Base-by-base conservation (phyloP, 2,888 invertebrate species). In the Terebella lapidaria region DNA sequence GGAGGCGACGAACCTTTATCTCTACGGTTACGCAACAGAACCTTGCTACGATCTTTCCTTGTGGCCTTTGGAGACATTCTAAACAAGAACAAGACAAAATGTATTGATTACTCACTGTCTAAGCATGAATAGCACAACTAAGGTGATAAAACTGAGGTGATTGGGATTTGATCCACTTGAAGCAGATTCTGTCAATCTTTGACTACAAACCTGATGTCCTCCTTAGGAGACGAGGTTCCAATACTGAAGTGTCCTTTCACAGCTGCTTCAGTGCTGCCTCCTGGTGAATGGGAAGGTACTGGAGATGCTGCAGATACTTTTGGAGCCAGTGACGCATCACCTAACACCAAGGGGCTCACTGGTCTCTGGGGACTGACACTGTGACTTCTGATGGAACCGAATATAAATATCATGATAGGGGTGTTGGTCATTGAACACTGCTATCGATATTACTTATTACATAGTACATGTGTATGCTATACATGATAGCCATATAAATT, bases 231-330 rank as follows among this genome's bases (percentile, higher is more conserved):
- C 2, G 81, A 76, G 5, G 84, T 76, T 2, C 87, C 87, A 58
- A 87, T 86, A 57, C 84, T 86, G 74, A 88, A 87, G 71, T 86
- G 85, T 15, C 82, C 81, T 52, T 59, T 62, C 49, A 63, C 56
- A 30, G 53, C 20, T 15, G 3, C 47, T 26, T 10, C n/a, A 18
- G 4, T 81, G 79, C 80, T 79, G 22, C 22, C 2, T 25, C 69
- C 73, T 74, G 87, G 87, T 0, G 88, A 18, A 26, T n/a, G 15
- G 24, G 35, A 45, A 24, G 15, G 20, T 4, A 35, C 42, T 35
- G 42, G 42, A 15, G 42, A 35, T n/a, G n/a, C 42, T 35, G 42
- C 10, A 15, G 42, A 15, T n/a, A 35, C 10, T n/a, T n/a, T 35
- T 35, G 42, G 42, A 15, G 10, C n/a, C n/a, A n/a, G n/a, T n/a